Percentiles rank a stretch among this genome's conserved stretches.
Evolutionary conservation across 2,113 vertebrate genomes (phyloP).

Genomic region (Halichoerus grypus): DNA sequence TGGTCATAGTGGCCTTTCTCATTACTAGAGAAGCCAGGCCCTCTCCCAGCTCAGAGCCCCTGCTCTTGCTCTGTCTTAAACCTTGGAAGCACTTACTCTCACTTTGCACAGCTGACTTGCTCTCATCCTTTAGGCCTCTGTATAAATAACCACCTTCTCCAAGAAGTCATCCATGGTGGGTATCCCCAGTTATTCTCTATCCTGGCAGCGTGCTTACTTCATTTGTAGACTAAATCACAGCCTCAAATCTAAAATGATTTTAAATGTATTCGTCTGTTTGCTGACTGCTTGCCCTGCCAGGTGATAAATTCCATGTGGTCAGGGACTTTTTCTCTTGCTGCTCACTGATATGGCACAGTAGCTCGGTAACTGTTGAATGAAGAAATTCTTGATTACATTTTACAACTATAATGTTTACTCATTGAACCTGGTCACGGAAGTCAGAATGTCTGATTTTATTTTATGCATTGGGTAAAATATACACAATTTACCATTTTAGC

Average conservation of each 20-base stretch:
- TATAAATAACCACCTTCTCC: not conserved
- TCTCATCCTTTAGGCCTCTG: not conserved
- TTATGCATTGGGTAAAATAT: not conserved
- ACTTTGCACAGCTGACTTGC: not conserved
- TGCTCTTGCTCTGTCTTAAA: not conserved
- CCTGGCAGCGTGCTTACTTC: not conserved
- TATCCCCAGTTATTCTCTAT: not conserved
- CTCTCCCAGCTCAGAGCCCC: not conserved
- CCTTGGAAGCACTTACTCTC: not conserved
- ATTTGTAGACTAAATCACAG: not conserved
- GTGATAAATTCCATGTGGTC: not conserved
- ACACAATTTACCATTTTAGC: not conserved
- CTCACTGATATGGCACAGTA: not conserved
- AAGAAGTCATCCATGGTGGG: not conserved
- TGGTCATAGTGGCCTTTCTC: not conserved
- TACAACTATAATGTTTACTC: not conserved
- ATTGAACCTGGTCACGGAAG: not conserved
- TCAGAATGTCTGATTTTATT: constrained; percentile 30
- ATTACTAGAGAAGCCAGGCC: not conserved
- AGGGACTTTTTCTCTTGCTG: not conserved
- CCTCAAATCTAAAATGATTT: not conserved
- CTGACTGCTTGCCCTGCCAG: not conserved
- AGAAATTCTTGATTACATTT: not conserved
- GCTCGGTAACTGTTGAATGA: not conserved
- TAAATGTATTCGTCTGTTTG: not conserved